Conservation (phyloP, 2,888 invertebrate species). For the Calliphora vomitoria region DNA sequence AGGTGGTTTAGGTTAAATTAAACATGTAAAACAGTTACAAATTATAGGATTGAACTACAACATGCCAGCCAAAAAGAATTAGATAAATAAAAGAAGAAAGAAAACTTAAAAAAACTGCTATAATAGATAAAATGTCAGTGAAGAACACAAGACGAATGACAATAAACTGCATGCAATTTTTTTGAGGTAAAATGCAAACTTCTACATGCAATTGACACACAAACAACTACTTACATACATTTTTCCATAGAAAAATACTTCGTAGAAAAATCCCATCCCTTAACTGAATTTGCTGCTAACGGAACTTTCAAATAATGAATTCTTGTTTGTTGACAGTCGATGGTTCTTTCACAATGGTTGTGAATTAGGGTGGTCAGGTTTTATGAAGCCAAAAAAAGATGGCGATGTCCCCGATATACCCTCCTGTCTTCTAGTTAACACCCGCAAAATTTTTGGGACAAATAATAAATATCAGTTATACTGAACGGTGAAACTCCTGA, state of each 20-base stretch:
- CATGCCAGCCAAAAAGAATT: conserved; percentile 35
- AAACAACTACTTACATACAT: neutral
- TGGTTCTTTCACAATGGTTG: neutral
- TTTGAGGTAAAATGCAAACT: conserved; percentile 67
- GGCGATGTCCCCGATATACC: too few species aligned
- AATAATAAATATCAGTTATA: too few species aligned
- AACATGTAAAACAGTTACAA: conserved; percentile 70
- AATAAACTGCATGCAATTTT: conserved; percentile 72
- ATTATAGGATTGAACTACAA: conserved; percentile 58
- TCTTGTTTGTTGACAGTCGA: conserved; percentile 43
- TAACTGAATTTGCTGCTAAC: conserved; percentile 24
- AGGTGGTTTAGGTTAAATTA: too few species aligned
- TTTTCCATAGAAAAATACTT: too few species aligned
- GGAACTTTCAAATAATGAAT: conserved; percentile 56
- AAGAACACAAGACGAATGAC: conserved; percentile 69
- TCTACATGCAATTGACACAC: conserved; percentile 1
- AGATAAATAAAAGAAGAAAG: conserved; percentile 15
- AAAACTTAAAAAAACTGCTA: conserved; percentile 6
- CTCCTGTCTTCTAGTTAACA: too few species aligned
- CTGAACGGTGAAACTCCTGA: too few species aligned
- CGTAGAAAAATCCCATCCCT: neutral
- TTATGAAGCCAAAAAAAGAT: too few species aligned
- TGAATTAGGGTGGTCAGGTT: too few species aligned
- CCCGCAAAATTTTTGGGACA: too few species aligned
- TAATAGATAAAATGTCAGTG: conserved; percentile 47